Evolutionary conservation across 2,888 invertebrate species (phyloP), one percentile per base, ranked within the genome.

Genomic region (Onchidella celtica): DNA sequence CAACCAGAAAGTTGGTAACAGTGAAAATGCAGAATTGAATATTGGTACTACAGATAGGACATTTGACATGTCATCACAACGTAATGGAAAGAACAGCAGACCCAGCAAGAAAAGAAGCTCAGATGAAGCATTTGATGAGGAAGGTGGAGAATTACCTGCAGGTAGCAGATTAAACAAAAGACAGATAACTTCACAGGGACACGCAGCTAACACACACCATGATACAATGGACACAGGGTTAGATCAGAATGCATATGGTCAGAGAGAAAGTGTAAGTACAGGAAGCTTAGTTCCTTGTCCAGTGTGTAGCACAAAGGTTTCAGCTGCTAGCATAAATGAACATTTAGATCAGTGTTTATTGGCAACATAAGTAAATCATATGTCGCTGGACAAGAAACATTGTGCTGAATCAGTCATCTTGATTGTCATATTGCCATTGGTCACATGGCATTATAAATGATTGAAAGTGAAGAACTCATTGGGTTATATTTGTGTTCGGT

Each of bases 341-440:
- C 91, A 91, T 86, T 85, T 91, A 77, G 91, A 91, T 80, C 38
- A 75, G 34, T 91, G 91, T 83, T 81, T 89, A n/a, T n/a, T 66
- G 11, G 4, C 63, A 63, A 34, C 24, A 24, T 38, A 24, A 69
- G 17, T 63, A 24, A n/a, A 3, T 63, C 14, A 0, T 63, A 14
- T 3, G 24, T 63, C n/a, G n/a, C n/a, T n/a, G n/a, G n/a, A n/a
- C n/a, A n/a, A n/a, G n/a, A n/a, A n/a, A n/a, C n/a, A n/a, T n/a
- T n/a, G n/a, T n/a, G n/a, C n/a, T n/a, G n/a, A n/a, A n/a, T n/a
- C n/a, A n/a, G n/a, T n/a, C n/a, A n/a, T n/a, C n/a, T n/a, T n/a
- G n/a, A n/a, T n/a, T n/a, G n/a, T n/a, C n/a, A n/a, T n/a, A n/a
- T n/a, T n/a, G n/a, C n/a, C n/a, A n/a, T n/a, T n/a, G n/a, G n/a